Conservation (phyloP, 2,888 invertebrate species). For the Galeopsomyia nigrocyanea region DNA sequence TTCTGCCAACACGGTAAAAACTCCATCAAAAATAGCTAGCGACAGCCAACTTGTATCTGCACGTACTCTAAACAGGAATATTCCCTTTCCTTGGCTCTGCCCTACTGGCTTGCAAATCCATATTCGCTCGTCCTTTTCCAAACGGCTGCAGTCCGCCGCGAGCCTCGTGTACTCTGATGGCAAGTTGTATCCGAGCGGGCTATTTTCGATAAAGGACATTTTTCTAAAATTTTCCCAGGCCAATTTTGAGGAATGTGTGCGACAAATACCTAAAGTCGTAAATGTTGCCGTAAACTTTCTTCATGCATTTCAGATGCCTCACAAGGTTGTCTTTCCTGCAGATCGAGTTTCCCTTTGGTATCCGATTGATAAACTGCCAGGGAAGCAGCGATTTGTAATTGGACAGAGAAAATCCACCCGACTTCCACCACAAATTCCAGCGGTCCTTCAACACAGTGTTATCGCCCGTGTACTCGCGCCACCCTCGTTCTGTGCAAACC, state of each 20-base stretch:
- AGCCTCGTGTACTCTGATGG: constrained; percentile 88
- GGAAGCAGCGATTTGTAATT: constrained; percentile 77
- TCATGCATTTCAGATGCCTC: constrained; percentile 84
- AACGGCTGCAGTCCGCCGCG: constrained; percentile 82
- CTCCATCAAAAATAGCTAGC: background rate
- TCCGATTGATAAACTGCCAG: constrained; percentile 88
- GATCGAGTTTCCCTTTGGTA: constrained; percentile 87
- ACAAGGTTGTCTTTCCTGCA: constrained; percentile 87
- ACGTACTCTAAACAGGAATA: constrained; percentile 83
- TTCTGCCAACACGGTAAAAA: constrained; percentile 70
- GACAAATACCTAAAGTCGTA: constrained; percentile 87
- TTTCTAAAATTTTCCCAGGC: no score
- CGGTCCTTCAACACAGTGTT: constrained; percentile 72
- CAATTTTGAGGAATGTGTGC: no score
- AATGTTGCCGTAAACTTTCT: constrained; percentile 83
- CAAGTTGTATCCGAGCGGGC: constrained; percentile 84
- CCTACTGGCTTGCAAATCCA: constrained; percentile 93
- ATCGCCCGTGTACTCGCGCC: constrained; percentile 80
- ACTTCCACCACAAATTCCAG: constrained; percentile 91
- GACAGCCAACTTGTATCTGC: background rate
- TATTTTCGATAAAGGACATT: constrained; percentile 69
- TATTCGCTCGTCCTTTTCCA: constrained; percentile 69
- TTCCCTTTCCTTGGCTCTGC: constrained; percentile 87
- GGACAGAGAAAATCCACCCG: constrained; percentile 79
- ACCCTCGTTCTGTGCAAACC: constrained; percentile 85